Base-by-base conservation (phyloP, 1,140 invertebrate genomes). In the Adelges cooleyi region DNA sequence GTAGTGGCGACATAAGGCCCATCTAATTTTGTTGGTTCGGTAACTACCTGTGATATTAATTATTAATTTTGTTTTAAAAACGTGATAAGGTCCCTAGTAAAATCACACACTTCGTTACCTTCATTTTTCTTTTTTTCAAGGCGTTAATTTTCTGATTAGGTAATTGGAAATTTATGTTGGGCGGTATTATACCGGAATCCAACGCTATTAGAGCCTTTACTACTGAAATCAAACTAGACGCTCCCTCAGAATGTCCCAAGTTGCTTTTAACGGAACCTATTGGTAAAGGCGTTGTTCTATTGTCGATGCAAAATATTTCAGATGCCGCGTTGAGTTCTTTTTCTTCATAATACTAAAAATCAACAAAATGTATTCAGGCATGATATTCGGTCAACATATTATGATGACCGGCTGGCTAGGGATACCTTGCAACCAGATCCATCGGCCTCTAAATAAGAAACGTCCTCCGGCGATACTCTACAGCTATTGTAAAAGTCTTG, bases 261-360 rank as follows among this genome's bases (percentile, higher is more conserved):
- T 88, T 90, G 6, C 84, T 82, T 72, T 89, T 89, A 0, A 87
- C 79, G 2, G 85, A 85, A 6, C 87, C 86, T 68, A 90, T 81
- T 3, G 82, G 71, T 3, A 90, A 75, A 20, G 85, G 82, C 6
- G 70, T 53, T 2, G 72, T 69, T 27, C 82, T 73, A 27, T 71
- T 69, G 20, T 69, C 56, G 22, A 36, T 54, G 46, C 67, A 69
- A 51, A 71, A 68, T 1, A 71, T 66, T 54, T 70, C 65, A 17
- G 66, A 66, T 5, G 68, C 27, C 38, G 67, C 33, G 62, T 71
- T 71, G 15, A 72, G 46, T 20, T 72, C 71, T 17, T 51, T 42
- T 38, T 65, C 59, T 52, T 67, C 66, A 15, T 49, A 67, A 59
- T 67, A 67, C 66, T 67, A 40, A 62, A 62, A 36, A 29, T 25